A percentile compares a stretch with the other conserved stretches of the same genome.
phyloP scores from a whole-genome alignment of 2,113 vertebrate genomes.

The Microtus richardsoni region DNA sequence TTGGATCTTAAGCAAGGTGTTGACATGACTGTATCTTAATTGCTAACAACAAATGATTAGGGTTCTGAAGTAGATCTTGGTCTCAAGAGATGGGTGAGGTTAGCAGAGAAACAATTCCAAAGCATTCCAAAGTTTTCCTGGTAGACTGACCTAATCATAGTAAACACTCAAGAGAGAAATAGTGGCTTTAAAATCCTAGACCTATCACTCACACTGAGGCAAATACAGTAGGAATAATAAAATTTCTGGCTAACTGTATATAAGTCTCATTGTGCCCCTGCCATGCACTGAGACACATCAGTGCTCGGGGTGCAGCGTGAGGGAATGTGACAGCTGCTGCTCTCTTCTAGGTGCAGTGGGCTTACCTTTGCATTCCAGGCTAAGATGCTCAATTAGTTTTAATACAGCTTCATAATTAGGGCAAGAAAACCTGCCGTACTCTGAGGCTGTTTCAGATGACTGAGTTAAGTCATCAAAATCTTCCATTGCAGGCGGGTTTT shows the following conservation, averaged over 20 bases:
- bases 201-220: not conserved
- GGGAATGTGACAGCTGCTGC: not conserved
- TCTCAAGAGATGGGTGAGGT: too few relatives aligned
- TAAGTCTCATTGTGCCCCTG: not conserved
- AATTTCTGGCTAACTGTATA: not conserved
- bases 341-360: not conserved
- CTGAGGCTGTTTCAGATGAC: conserved; percentile 91
- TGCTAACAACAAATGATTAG: too few relatives aligned
- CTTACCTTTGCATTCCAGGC: conserved; percentile 88
- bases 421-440: conserved; percentile 85
- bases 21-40: too few relatives aligned
- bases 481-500: conserved; percentile 81
- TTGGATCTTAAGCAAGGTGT: too few relatives aligned
- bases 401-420: conserved; percentile 87
- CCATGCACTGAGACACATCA: not conserved
- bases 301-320: not conserved
- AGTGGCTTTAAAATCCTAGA: not conserved
- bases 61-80: too few relatives aligned
- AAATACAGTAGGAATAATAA: not conserved
- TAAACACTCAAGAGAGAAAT: not conserved
- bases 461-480: conserved; percentile 91
- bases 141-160: not conserved
- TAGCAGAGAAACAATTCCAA: too few relatives aligned
- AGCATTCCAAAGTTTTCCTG: too few relatives aligned
- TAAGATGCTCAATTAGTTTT: conserved; percentile 91